These are phyloP conservation scores for Acanthococcus lagerstroemiae DNA, from an alignment of 2,888 invertebrate genomes.

Conservation along the genomic window DNA sequence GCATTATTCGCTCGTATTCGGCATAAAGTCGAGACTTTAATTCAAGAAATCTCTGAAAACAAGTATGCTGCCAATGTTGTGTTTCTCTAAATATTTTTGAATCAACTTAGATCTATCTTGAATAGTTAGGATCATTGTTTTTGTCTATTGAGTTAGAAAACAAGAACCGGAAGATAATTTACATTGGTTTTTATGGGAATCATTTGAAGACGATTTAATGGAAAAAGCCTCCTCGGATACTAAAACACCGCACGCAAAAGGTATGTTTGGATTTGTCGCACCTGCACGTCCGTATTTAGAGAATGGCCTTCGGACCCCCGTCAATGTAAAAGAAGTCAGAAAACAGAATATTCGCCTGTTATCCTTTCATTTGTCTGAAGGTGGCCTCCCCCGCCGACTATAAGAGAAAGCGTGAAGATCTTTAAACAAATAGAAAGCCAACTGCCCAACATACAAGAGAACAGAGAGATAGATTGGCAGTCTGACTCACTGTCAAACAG, in stretches of 20 bases:
- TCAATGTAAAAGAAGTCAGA: background rate
- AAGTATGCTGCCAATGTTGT: background rate
- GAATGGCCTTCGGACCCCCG: background rate
- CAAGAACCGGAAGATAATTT: slow-evolving; percentile 13
- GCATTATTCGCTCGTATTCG: slow-evolving; percentile 4
- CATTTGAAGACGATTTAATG: slow-evolving; percentile 2
- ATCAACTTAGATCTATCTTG: no score
- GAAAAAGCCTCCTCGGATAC: slow-evolving; percentile 1
- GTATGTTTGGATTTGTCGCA: background rate
- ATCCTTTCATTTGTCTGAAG: no score
- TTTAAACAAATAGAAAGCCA: no score
- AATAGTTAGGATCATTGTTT: no score
- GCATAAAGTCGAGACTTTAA: background rate
- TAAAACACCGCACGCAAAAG: background rate
- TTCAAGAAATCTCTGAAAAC: slow-evolving; percentile 3
- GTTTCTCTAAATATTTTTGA: no score
- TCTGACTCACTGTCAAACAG: no score
- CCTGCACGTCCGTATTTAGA: background rate
- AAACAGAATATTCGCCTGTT: background rate
- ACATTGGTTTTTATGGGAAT: slow-evolving; percentile 13
- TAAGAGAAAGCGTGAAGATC: no score
- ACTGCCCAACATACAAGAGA: no score
- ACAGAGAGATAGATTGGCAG: no score
- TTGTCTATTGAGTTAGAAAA: background rate
- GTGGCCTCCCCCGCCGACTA: no score